Percentiles rank a stretch among this genome's conserved stretches.
Evolutionary conservation across 2,113 vertebrate genomes (phyloP).

Genomic region (rat (Rattus norvegicus)): DNA sequence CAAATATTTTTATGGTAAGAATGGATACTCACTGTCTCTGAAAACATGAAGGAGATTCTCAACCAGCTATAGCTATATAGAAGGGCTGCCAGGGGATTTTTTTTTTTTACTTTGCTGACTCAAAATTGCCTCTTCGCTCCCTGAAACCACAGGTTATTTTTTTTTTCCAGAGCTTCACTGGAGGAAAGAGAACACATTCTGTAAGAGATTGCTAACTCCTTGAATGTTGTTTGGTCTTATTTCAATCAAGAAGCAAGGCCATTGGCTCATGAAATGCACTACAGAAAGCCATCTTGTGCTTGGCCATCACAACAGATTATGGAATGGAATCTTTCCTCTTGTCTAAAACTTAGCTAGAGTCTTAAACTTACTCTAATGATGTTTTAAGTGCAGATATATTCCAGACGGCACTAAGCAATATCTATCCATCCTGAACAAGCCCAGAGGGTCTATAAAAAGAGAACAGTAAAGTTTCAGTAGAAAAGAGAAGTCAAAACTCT

Average conservation of each 20-base stretch:
- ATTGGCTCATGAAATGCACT: background rate
- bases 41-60: background rate
- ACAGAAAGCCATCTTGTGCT: background rate
- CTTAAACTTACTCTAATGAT: conserved; percentile 49
- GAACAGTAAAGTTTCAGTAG: conserved; percentile 31
- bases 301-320: conserved; percentile 11
- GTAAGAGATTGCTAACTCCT: background rate
- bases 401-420: conserved; percentile 58
- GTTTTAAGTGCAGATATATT: conserved; percentile 61
- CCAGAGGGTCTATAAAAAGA: conserved; percentile 62
- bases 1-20: conserved; percentile 42
- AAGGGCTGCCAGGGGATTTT: conserved; percentile 33
- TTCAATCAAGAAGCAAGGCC: background rate
- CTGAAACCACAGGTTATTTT: background rate
- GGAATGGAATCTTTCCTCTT: conserved; percentile 54
- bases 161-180: background rate
- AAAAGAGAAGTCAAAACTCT: conserved; percentile 1
- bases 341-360: conserved; percentile 68
- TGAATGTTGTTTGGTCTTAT: background rate
- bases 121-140: conserved; percentile 37
- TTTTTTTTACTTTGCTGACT: conserved; percentile 59
- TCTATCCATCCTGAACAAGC: conserved; percentile 62
- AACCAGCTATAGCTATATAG: background rate
- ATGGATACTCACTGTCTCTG: background rate
- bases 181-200: background rate